Conservation (phyloP, 2,113 vertebrate genomes). For the Cynopterus brachyotis region DNA sequence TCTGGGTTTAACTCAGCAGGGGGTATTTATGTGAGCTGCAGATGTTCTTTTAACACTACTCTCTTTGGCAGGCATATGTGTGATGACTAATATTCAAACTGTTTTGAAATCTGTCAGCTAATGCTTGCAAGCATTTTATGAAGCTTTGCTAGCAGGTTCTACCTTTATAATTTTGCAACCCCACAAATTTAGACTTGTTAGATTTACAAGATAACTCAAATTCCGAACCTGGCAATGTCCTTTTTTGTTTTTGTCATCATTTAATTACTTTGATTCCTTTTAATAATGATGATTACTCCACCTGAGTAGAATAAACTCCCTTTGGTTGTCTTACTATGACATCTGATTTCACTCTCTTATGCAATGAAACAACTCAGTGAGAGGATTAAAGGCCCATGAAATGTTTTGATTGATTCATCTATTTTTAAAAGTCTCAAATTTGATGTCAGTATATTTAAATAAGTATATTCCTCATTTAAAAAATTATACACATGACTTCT, state of each 20-base stretch:
- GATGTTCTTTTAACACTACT: slow-evolving; percentile 36
- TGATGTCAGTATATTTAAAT: neutral
- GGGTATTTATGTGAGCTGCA: neutral
- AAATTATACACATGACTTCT: neutral
- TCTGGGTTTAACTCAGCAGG: neutral
- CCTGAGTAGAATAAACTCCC: neutral
- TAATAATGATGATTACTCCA: neutral
- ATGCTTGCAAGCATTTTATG: neutral
- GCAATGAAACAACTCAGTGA: neutral
- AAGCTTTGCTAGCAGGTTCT: slow-evolving; percentile 27
- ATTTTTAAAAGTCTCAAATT: neutral
- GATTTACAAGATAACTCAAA: neutral
- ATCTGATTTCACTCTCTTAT: neutral
- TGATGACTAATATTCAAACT: slow-evolving; percentile 54
- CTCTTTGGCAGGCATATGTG: slow-evolving; percentile 28
- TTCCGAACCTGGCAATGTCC: neutral
- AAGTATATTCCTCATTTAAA: neutral
- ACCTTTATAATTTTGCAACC: slow-evolving; percentile 6
- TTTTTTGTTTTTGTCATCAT: neutral
- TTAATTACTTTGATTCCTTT: neutral
- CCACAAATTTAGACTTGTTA: neutral
- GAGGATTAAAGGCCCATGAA: neutral
- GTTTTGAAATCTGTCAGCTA: slow-evolving; percentile 57
- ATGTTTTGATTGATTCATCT: neutral
- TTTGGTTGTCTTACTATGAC: neutral